phyloP scores from a whole-genome alignment of 2,888 invertebrate species.

The Pammene aurita region DNA sequence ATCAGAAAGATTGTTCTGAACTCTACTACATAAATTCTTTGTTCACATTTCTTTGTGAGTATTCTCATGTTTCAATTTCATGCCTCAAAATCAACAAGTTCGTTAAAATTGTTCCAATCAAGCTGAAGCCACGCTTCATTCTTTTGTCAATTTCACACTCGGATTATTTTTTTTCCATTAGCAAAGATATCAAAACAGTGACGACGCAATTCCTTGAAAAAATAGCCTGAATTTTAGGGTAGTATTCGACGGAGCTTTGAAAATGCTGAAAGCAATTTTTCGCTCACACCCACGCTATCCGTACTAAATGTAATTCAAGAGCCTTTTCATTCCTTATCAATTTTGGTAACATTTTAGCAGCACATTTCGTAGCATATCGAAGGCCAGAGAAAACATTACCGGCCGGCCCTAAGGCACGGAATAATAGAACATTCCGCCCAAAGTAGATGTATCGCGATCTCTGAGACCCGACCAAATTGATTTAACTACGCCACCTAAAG shows the following conservation, averaged over 20 bases:
- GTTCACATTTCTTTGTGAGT: too few relatives aligned
- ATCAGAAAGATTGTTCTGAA: too few relatives aligned
- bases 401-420: slow-evolving; percentile 47
- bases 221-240: slow-evolving; percentile 9
- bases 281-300: slow-evolving; percentile 22
- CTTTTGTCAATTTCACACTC: slow-evolving; percentile 10
- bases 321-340: slow-evolving; percentile 41
- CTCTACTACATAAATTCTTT: too few relatives aligned
- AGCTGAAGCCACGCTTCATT: slow-evolving; percentile 1
- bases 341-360: slow-evolving; percentile 39
- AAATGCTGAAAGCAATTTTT: slow-evolving; percentile 32
- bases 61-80: too few relatives aligned
- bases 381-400: slow-evolving; percentile 52
- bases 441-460: slow-evolving; percentile 59
- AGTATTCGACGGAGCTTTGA: slow-evolving; percentile 8
- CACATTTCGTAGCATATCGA: slow-evolving; percentile 45
- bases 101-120: neutral
- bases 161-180: slow-evolving; percentile 25
- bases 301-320: slow-evolving; percentile 35
- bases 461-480: slow-evolving; percentile 62
- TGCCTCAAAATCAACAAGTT: neutral
- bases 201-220: slow-evolving; percentile 18
- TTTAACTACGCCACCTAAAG: slow-evolving; percentile 54
- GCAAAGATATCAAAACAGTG: slow-evolving; percentile 30
- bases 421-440: slow-evolving; percentile 57